A percentile compares a stretch with the other conserved stretches of the same genome.
phyloP scores from a whole-genome alignment of 2,113 vertebrate genomes.

The Osmerus mordax region DNA sequence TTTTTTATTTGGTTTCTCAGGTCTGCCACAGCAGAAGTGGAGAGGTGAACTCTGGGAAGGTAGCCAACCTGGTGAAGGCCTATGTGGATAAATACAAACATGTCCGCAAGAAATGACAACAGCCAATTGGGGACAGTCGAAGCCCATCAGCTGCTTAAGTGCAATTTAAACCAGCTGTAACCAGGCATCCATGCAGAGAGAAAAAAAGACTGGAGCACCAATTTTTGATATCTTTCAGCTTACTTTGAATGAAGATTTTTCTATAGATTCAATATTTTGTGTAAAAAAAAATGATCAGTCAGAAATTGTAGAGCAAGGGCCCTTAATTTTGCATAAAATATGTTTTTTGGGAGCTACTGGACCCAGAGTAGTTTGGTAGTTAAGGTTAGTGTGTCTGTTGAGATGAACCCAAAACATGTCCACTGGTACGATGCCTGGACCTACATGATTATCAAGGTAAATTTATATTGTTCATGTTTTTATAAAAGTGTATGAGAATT shows the following conservation, averaged over 20 bases:
- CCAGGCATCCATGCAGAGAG: slow-evolving; percentile 67
- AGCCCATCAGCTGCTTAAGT: slow-evolving; percentile 79
- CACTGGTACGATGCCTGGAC: slow-evolving; percentile 60
- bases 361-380: slow-evolving; percentile 46
- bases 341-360: slow-evolving; percentile 59
- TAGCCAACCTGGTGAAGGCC: slow-evolving; percentile 94
- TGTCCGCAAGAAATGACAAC: slow-evolving; percentile 82
- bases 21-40: slow-evolving; percentile 98
- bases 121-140: slow-evolving; percentile 35
- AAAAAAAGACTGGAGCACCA: slow-evolving; percentile 69
- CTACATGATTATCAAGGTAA: slow-evolving; percentile 47
- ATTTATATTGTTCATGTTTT: slow-evolving; percentile 68
- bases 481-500: slow-evolving; percentile 41
- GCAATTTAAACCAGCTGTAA: slow-evolving; percentile 85
- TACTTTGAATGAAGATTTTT: slow-evolving; percentile 75
- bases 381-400: slow-evolving; percentile 32
- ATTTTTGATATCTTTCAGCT: slow-evolving; percentile 80
- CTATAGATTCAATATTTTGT: slow-evolving; percentile 80
- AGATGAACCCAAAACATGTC: slow-evolving; percentile 38
- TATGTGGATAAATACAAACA: slow-evolving; percentile 99
- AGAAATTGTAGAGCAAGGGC: slow-evolving; percentile 70
- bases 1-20: slow-evolving; percentile 59
- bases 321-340: slow-evolving; percentile 72
- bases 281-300: slow-evolving; percentile 67
- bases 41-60: slow-evolving; percentile 94